These are phyloP conservation scores for Etheostoma spectabile DNA, from an alignment of 2,113 vertebrate species.

Conservation along the genomic window DNA sequence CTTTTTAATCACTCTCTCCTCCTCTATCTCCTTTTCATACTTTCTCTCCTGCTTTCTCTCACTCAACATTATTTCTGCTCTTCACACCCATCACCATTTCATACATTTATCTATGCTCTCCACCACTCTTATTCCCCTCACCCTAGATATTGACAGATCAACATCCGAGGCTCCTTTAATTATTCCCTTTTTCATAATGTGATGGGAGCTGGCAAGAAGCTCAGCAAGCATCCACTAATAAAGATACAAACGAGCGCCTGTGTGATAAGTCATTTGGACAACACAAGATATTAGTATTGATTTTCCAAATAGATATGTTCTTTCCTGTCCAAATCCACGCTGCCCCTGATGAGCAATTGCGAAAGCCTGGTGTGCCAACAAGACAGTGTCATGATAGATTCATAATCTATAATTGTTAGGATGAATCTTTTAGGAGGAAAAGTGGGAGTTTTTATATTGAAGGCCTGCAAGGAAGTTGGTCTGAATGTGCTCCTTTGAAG, in stretches of 20 bases:
- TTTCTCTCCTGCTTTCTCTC: slow-evolving; percentile 15
- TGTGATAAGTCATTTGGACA: slow-evolving; percentile 48
- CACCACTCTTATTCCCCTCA: background rate
- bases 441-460: background rate
- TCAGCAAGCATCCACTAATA: slow-evolving; percentile 33
- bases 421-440: slow-evolving; percentile 13
- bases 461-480: slow-evolving; percentile 32
- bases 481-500: slow-evolving; percentile 44
- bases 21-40: slow-evolving; percentile 22
- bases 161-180: slow-evolving; percentile 43
- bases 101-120: slow-evolving; percentile 1
- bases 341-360: slow-evolving; percentile 38
- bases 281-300: slow-evolving; percentile 66
- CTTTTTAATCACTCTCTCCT: slow-evolving; percentile 39
- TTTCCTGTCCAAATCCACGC: slow-evolving; percentile 30
- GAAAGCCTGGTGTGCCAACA: slow-evolving; percentile 7
- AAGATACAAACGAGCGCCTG: slow-evolving; percentile 45
- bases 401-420: slow-evolving; percentile 26
- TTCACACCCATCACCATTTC: background rate
- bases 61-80: background rate
- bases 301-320: slow-evolving; percentile 66
- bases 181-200: slow-evolving; percentile 54
- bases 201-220: slow-evolving; percentile 29
- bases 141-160: slow-evolving; percentile 56
- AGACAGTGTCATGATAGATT: slow-evolving; percentile 25